A percentile compares a stretch with the other conserved stretches of the same genome.
Conservation (phyloP, 2,113 vertebrate species). For the Thalassarche chlororhynchos region DNA sequence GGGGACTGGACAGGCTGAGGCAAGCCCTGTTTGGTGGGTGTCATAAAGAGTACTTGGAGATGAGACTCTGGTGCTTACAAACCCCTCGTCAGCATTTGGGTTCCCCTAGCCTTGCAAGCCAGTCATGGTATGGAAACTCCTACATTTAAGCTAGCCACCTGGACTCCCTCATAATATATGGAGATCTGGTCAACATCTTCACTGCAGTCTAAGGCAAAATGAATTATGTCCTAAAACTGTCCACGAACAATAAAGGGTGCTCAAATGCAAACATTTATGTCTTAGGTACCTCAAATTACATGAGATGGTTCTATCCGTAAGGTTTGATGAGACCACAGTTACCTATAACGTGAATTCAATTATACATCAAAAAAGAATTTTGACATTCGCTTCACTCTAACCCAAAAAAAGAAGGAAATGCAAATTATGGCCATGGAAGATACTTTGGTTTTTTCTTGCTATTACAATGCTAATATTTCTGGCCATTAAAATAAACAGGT, state of each 20-base stretch:
- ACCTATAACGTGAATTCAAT: not conserved
- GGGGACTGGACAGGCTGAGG: not conserved
- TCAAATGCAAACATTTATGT: not conserved
- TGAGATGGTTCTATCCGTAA: not conserved
- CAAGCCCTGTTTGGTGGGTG: not conserved
- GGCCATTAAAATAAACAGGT: not conserved
- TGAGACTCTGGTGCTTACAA: not conserved
- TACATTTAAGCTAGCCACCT: not conserved
- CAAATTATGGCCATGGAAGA: not conserved
- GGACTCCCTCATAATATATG: not conserved
- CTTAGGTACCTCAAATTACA: not conserved
- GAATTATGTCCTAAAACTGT: not conserved
- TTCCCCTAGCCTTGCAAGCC: not conserved
- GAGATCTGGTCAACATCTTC: not conserved
- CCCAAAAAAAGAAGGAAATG: not conserved
- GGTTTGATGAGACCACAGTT: not conserved
- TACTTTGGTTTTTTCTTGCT: not conserved
- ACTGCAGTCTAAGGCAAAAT: not conserved
- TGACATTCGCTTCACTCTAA: not conserved
- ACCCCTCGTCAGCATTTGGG: not conserved
- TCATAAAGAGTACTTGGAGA: not conserved
- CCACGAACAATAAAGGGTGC: not conserved
- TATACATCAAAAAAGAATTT: not conserved
- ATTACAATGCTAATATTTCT: not conserved
- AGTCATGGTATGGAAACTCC: not conserved